A percentile compares a stretch with the other conserved stretches of the same genome.
These are phyloP conservation scores for Zaprionus africanus DNA, from an alignment of 1,140 invertebrate species.

Conservation along the genomic window DNA sequence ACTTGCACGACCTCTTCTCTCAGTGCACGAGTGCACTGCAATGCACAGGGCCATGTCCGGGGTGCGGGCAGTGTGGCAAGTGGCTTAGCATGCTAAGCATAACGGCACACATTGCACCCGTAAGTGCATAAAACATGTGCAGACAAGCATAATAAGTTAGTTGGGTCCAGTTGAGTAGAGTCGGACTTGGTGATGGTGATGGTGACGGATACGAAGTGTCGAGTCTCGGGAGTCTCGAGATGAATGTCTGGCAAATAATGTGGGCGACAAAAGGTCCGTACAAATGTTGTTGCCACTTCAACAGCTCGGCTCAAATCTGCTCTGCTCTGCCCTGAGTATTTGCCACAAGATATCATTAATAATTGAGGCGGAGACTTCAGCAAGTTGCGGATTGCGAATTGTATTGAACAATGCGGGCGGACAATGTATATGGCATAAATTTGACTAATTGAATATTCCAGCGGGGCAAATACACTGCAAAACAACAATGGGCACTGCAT, in stretches of 20 bases:
- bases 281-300: conserved; percentile 20
- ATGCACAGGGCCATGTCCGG: too few relatives aligned
- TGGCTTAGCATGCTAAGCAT: conserved; percentile 19
- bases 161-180: conserved; percentile 11
- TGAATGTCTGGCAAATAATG: conserved; percentile 23
- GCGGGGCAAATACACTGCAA: conserved; percentile 1
- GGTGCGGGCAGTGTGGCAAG: neutral
- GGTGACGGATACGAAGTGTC: neutral
- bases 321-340: neutral
- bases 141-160: conserved; percentile 34
- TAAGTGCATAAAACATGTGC: conserved; percentile 31
- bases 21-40: neutral
- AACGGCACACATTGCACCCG: conserved; percentile 2
- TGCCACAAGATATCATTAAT: neutral
- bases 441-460: conserved; percentile 18
- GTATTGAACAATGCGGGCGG: neutral
- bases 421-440: conserved; percentile 7
- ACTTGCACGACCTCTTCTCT: neutral
- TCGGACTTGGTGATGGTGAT: neutral
- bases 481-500: neutral
- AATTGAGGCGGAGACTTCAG: neutral
- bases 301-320: too few relatives aligned
- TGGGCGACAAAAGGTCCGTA: neutral
- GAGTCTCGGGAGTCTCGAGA: neutral
- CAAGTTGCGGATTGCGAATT: neutral